Evolutionary conservation across 1,140 invertebrate genomes (phyloP), one percentile per base, ranked within the genome.

Genomic region (Diachasmimorpha longicaudata): DNA sequence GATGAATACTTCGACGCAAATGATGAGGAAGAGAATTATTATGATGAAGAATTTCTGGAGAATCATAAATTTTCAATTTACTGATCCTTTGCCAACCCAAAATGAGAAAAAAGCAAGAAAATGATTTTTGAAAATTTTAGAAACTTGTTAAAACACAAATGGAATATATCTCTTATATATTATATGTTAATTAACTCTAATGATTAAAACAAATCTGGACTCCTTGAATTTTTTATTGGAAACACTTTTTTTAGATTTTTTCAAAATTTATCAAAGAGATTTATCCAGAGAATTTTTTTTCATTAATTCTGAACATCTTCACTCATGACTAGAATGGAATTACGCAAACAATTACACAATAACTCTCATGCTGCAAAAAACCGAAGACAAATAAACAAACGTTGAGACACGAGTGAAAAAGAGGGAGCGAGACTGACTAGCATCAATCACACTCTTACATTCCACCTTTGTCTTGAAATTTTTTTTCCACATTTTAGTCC

Each of bases 1-100:
- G 48, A 52, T 14, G 48, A 73, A 46, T 71, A 16, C 73, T 42
- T 31, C 37, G 46, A 72, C 16, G 74, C 76, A 0, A 74, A 70
- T 0, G 75, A 81, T 25, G 76, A 77, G 2, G 13, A 68, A 16
- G 76, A 80, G 8, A 78, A 76, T 16, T 76, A 78, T 11, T 76
- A 77, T 10, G 68, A 74, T 21, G 48, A 79, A 5, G 75, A 76
- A 10, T 55, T 72, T 0, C 67, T 39, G 0, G 71, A 76, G 16
- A 52, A 68, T 14, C 37, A 74, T 21, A 31, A 70, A 67, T 25
- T 58, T 36, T 13, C 16, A 13, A 19, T 23, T 37, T 44, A 48
- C 70, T 77, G 55, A 74, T 74, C 74, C 14, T 4, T 52, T 52
- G 14, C 11, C 44, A 14, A 46, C n/a, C 2, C 31, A 6, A 31